Evolutionary conservation across 2,888 invertebrate genomes (phyloP).

Genomic region (Eulithis prunata): DNA sequence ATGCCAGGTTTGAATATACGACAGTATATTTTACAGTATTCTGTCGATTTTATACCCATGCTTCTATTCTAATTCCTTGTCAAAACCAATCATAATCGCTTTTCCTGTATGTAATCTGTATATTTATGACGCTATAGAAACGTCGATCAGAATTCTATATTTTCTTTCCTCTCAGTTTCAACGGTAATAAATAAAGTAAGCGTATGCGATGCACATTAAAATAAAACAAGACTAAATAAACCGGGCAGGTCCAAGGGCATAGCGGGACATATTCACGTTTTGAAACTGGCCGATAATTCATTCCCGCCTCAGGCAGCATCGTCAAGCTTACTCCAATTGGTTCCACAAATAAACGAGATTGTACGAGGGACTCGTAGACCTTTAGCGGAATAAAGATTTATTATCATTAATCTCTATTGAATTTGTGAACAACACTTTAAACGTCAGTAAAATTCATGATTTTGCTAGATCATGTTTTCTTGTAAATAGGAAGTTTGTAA

Average conservation of each 20-base stretch:
- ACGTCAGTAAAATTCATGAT: constrained; percentile 3
- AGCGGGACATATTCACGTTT: constrained; percentile 55
- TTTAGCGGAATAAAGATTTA: constrained; percentile 39
- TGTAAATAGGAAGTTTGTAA: constrained; percentile 13
- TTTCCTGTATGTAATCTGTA: background rate
- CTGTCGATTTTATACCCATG: background rate
- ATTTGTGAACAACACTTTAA: constrained; percentile 17
- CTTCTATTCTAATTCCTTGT: background rate
- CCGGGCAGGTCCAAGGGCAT: constrained; percentile 37
- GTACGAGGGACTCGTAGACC: constrained; percentile 43
- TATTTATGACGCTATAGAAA: background rate
- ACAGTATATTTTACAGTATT: constrained; percentile 1
- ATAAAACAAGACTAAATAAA: constrained; percentile 24
- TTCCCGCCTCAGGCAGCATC: constrained; percentile 44
- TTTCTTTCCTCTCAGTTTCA: background rate
- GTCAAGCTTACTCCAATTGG: constrained; percentile 66
- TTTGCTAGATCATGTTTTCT: constrained; percentile 27
- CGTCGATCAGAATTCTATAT: background rate
- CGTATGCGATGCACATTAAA: constrained; percentile 11
- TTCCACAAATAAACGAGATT: constrained; percentile 58
- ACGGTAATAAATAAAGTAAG: constrained; percentile 5
- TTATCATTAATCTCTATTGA: constrained; percentile 38
- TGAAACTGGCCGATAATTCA: constrained; percentile 50
- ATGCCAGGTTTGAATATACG: background rate
- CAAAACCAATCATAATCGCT: background rate